These are phyloP conservation scores for Lanistes nyassanus DNA, from an alignment of 1,140 invertebrate genomes.

Conservation along the genomic window DNA sequence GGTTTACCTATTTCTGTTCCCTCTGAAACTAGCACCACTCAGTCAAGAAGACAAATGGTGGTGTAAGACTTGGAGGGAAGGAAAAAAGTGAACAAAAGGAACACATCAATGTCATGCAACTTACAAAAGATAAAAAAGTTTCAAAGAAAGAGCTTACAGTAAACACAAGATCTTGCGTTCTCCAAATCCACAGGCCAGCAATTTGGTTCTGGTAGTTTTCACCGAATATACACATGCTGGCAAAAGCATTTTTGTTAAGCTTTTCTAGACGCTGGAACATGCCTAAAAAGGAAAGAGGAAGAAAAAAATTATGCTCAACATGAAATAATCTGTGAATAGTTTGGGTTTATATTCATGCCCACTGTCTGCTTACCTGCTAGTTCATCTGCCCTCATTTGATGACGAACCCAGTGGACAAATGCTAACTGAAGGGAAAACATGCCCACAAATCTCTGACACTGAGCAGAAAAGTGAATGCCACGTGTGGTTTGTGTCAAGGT, in stretches of 20 bases:
- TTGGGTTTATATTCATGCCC: too few relatives aligned
- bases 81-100: background rate
- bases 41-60: background rate
- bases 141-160: conserved; percentile 71
- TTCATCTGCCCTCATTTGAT: too few relatives aligned
- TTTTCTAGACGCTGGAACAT: conserved; percentile 99
- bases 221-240: conserved; percentile 93
- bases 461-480: too few relatives aligned
- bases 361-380: too few relatives aligned
- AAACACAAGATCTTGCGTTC: conserved; percentile 94
- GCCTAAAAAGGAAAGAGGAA: conserved; percentile 68
- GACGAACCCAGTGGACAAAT: too few relatives aligned
- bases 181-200: conserved; percentile 97
- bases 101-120: background rate
- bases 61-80: conserved; percentile 20
- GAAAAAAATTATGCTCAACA: background rate
- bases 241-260: conserved; percentile 96
- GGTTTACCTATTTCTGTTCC: conserved; percentile 20
- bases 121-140: background rate
- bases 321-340: background rate
- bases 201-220: conserved; percentile 92
- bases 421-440: too few relatives aligned
- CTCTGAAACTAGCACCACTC: conserved; percentile 18
- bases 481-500: too few relatives aligned
- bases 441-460: too few relatives aligned